Evolutionary conservation across 2,797 vertebrate species (phyloP).

Genomic region (Xiphophorus birchmanni): DNA sequence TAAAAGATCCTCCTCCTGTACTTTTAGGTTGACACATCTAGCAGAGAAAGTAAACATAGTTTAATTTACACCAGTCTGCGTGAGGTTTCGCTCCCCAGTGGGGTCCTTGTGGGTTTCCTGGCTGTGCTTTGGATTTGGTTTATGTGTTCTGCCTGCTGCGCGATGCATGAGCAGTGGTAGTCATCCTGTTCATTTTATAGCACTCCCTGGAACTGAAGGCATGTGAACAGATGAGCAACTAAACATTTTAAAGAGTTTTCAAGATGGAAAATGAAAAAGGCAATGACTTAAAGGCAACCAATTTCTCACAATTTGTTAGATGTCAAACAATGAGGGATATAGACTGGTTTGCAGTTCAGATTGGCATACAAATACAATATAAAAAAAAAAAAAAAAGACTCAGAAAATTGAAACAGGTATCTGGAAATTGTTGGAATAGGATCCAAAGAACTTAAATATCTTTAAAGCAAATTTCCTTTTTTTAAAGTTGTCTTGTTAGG

Average conservation of each 20-base stretch:
- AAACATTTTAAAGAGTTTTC: constrained; percentile 26
- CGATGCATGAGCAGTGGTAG: constrained; percentile 48
- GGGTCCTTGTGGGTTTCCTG: constrained; percentile 75
- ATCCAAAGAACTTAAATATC: constrained; percentile 22
- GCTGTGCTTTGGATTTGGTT: constrained; percentile 67
- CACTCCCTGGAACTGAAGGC: constrained; percentile 51
- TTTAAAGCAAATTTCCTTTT: constrained; percentile 35
- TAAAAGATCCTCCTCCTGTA: constrained; percentile 13
- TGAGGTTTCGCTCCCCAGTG: constrained; percentile 55
- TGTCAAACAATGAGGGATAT: constrained; percentile 1
- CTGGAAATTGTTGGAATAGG: constrained; percentile 45
- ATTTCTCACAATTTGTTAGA: constrained; percentile 21
- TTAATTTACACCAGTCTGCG: constrained; percentile 60
- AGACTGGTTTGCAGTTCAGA: constrained; percentile 16
- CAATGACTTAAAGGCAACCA: constrained; percentile 31
- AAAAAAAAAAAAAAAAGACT: constrained; percentile 10
- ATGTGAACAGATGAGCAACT: constrained; percentile 43
- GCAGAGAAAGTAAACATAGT: constrained; percentile 60
- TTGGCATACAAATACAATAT: constrained; percentile 7
- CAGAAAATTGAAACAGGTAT: neutral
- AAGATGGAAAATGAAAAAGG: constrained; percentile 26
- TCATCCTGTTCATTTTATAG: constrained; percentile 67
- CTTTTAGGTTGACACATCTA: constrained; percentile 38
- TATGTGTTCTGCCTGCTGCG: constrained; percentile 58
- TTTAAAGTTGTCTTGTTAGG: constrained; percentile 35